Evolutionary conservation across 2,113 vertebrate species (phyloP).

Genomic region (Oryzias javanicus): DNA sequence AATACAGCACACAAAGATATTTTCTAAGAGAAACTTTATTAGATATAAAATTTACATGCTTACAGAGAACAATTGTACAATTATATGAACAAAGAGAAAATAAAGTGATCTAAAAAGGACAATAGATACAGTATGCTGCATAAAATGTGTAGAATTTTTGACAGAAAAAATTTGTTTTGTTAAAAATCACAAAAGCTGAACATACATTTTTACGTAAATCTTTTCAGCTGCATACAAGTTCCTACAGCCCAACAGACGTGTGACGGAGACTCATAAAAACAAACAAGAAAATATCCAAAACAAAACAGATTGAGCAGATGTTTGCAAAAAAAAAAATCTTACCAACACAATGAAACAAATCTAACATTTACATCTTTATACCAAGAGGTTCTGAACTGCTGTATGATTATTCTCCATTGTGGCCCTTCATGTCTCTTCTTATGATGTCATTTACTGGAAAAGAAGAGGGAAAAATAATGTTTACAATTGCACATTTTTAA

Average conservation of each 20-base stretch:
- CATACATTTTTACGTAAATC: neutral
- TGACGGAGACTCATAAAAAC: too few relatives aligned
- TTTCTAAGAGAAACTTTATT: slow-evolving; percentile 36
- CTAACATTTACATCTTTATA: neutral
- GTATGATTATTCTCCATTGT: slow-evolving; percentile 81
- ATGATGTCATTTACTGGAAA: slow-evolving; percentile 96
- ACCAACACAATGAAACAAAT: too few relatives aligned
- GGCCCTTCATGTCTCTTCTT: slow-evolving; percentile 91
- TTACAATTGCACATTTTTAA: neutral
- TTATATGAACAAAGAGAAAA: slow-evolving; percentile 26
- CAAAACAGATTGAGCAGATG: too few relatives aligned
- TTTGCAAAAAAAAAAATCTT: too few relatives aligned
- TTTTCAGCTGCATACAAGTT: neutral
- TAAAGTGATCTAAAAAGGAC: slow-evolving; percentile 18
- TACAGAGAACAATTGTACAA: slow-evolving; percentile 41
- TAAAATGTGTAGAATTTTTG: slow-evolving; percentile 2
- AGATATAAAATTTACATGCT: slow-evolving; percentile 51
- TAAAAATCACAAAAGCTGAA: slow-evolving; percentile 3
- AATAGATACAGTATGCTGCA: slow-evolving; percentile 10
- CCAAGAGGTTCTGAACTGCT: neutral
- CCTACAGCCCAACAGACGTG: neutral
- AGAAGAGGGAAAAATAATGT: slow-evolving; percentile 20
- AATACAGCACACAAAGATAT: slow-evolving; percentile 5
- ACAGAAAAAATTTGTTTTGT: slow-evolving; percentile 7
- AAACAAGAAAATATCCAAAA: too few relatives aligned